Conservation (phyloP, 2,113 vertebrate species). For the Daboia siamensis region DNA sequence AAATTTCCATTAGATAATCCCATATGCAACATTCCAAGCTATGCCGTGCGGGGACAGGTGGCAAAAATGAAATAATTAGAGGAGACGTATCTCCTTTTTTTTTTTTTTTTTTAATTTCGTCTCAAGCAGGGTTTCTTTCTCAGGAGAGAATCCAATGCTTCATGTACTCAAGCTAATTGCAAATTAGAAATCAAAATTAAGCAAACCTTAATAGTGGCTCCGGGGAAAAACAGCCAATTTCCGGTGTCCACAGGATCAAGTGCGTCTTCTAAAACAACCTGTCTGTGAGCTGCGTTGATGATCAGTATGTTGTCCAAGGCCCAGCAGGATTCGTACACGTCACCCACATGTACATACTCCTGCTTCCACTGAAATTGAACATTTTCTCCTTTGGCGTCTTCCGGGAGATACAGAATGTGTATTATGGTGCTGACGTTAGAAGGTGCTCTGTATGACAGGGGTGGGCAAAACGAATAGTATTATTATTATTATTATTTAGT, state of each 20-base stretch:
- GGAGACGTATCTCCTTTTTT: not conserved
- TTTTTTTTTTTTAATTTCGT: not conserved
- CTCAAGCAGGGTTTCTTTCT: not conserved
- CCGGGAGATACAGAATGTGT: conserved; percentile 88
- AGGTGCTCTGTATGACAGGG: conserved; percentile 77
- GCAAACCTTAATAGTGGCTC: conserved; percentile 93
- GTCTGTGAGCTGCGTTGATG: conserved; percentile 87
- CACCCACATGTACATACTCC: conserved; percentile 76
- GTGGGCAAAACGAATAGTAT: not conserved
- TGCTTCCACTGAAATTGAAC: conserved; percentile 91
- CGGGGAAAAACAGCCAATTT: conserved; percentile 99
- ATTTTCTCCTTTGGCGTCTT: conserved; percentile 77
- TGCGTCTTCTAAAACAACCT: conserved; percentile 87
- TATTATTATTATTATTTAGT: not conserved
- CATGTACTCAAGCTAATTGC: conserved; percentile 11
- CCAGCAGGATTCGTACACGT: conserved; percentile 97
- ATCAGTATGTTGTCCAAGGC: conserved; percentile 91
- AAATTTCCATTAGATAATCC: conserved; percentile 39
- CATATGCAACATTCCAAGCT: not conserved
- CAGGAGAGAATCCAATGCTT: not conserved
- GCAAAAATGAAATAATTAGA: not conserved
- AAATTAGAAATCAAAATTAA: conserved; percentile 34
- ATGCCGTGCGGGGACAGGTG: conserved; percentile 4
- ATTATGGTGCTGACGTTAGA: conserved; percentile 91
- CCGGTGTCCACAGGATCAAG: conserved; percentile 92